Evolutionary conservation across 2,113 vertebrate genomes (phyloP), one percentile per base, ranked within the genome.

Genomic region (Sula dactylatra): DNA sequence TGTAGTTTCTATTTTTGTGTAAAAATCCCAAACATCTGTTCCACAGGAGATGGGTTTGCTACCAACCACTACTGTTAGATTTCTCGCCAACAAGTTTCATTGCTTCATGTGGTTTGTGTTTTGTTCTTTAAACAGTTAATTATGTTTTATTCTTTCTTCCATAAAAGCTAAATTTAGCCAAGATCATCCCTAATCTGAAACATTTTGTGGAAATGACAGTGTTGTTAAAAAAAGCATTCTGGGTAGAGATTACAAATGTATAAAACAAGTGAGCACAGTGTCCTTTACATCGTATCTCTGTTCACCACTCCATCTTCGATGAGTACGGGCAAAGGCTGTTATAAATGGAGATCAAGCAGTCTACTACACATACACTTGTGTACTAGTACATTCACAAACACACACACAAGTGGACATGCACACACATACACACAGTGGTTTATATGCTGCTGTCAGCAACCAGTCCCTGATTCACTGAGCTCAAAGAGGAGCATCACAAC

Each of bases 141-240:
- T 97, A 97, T 97, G 96, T 97, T 98, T 98, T 98, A 98, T 97
- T 94, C 97, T 96, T 97, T 96, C 97, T 96, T 97, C 97, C 96
- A 98, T 98, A 98, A 98, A 98, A 98, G 97, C 97, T 98, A 98
- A 98, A 98, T 98, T 98, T 98, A 98, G 97, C 97, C 95, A 93
- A 96, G 97, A 74, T 95, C 97, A 97, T 85, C 94, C 95, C 97
- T 98, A 98, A 98, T 98, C 97, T 92, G 95, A 98, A 97, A 96
- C 97, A 88, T 97, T 98, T 98, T 97, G 96, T 97, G 97, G 97
- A 98, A 98, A 97, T 73, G 94, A 96, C 92, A 92, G 83, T 65
- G 82, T 83, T 95, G 95, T 97, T 90, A 95, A 90, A 93, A 86
- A 90, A 54, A 85, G 49, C 11, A n/a, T 87, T 97, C 83, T 47